These are phyloP conservation scores for Mimachlamys varia DNA, from an alignment of 2,888 invertebrate species.

Conservation along the genomic window DNA sequence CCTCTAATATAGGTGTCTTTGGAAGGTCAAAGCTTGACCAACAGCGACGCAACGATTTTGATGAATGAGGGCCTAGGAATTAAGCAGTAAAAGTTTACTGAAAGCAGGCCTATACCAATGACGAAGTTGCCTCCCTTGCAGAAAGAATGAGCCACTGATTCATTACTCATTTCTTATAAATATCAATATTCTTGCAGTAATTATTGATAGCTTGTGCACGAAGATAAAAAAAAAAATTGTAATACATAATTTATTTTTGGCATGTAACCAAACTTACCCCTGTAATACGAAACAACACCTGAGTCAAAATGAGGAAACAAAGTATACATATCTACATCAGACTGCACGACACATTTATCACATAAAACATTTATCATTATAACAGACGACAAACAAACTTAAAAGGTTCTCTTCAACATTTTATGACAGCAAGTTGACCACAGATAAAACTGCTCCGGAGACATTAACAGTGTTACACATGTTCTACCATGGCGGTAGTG, in stretches of 20 bases:
- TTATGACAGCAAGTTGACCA: too few species aligned
- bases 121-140: background rate
- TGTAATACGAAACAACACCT: too few species aligned
- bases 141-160: background rate
- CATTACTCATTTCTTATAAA: too few species aligned
- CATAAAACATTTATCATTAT: background rate
- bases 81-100: slow-evolving; percentile 17
- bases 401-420: too few species aligned
- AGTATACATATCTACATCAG: background rate
- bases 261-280: too few species aligned
- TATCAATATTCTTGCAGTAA: too few species aligned
- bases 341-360: background rate
- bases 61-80: slow-evolving; percentile 60
- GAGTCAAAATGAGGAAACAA: too few species aligned
- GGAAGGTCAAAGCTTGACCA: slow-evolving; percentile 69
- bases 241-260: too few species aligned
- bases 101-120: background rate
- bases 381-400: background rate
- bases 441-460: too few species aligned
- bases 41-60: slow-evolving; percentile 64
- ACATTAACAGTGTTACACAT: background rate
- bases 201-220: too few species aligned
- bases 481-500: background rate
- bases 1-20: slow-evolving; percentile 67
- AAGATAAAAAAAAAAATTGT: too few species aligned